Conservation (phyloP, 2,888 invertebrate genomes). For the Pyrochroa serraticornis region DNA sequence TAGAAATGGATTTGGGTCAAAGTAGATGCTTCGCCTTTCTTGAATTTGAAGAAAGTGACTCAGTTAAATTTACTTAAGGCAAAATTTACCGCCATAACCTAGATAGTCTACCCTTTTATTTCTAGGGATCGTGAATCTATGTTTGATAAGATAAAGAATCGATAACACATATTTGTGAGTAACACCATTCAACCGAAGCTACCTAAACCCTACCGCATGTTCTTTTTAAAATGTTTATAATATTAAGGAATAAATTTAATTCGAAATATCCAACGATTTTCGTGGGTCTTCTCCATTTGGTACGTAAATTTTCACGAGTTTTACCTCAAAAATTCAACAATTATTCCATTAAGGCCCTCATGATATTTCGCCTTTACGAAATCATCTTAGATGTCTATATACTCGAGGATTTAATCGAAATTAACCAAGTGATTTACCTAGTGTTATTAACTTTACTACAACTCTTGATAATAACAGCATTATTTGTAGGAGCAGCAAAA, state of each 20-base stretch:
- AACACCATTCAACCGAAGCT: too few species aligned
- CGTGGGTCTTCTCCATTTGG: conserved; percentile 19
- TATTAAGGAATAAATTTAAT: neutral
- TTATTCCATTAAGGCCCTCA: neutral
- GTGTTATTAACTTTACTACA: conserved; percentile 17
- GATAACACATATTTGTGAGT: too few species aligned
- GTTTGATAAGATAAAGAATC: too few species aligned
- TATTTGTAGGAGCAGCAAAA: conserved; percentile 18
- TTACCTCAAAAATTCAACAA: neutral
- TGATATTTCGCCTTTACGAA: conserved; percentile 20
- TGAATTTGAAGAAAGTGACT: too few species aligned
- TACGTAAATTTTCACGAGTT: conserved; percentile 4
- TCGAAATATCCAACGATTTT: conserved; percentile 17
- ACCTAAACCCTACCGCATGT: too few species aligned
- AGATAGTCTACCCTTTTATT: too few species aligned
- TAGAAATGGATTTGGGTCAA: too few species aligned
- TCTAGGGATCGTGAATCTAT: too few species aligned
- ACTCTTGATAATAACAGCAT: conserved; percentile 5
- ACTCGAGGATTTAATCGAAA: conserved; percentile 21
- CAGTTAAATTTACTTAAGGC: too few species aligned
- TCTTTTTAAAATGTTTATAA: too few species aligned
- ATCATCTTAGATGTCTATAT: conserved; percentile 14
- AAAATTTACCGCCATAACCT: too few species aligned
- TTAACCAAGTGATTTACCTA: conserved; percentile 18
- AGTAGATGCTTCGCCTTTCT: too few species aligned